Evolutionary conservation across 2,113 vertebrate species (phyloP), one percentile per base, ranked within the genome.

Genomic region (Crotalus viridis): DNA sequence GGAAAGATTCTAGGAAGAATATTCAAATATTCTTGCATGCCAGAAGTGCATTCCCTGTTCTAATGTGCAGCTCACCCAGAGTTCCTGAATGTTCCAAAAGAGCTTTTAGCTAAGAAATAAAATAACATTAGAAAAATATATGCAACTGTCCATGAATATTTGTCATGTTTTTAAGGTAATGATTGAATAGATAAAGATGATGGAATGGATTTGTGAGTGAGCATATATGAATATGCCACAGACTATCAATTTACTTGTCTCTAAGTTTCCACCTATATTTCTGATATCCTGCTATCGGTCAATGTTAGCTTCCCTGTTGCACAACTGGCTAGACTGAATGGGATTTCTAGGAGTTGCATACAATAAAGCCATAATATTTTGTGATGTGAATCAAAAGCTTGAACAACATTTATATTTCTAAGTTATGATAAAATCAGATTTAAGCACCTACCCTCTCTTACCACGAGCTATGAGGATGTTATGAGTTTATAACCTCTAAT

Each of bases 381-480:
- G 55, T 57, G 57, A n/a, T 17, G 3, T n/a, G 28, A 28, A 28
- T 52, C 7, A 39, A 33, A 10, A 10, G 1, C 13, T 10, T 55
- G 52, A 55, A 19, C 69, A 19, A 39, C 5, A 39, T 39, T 81
- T 81, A 81, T 81, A 39, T 81, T 81, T 81, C 69, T 81, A 81
- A 74, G 2, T 74, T 74, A 74, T 39, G 69, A 74, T 74, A 74
- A 74, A n/a, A 69, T 69, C 28, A 69, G 28, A 19, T n/a, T 74
- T 74, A 39, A 74, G n/a, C 28, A 69, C 15, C n/a, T 74, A 74
- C 4, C 15, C 3, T 57, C 19, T 24, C 57, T 22, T 5, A 6
- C 15, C n/a, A 6, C n/a, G 21, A 81, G 69, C 15, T 21, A 39
- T 33, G 57, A 87, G 24, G 43, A 48, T 0, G 0, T 87, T 46